Conservation (phyloP, 2,797 vertebrate genomes). For the Hirundo rustica region DNA sequence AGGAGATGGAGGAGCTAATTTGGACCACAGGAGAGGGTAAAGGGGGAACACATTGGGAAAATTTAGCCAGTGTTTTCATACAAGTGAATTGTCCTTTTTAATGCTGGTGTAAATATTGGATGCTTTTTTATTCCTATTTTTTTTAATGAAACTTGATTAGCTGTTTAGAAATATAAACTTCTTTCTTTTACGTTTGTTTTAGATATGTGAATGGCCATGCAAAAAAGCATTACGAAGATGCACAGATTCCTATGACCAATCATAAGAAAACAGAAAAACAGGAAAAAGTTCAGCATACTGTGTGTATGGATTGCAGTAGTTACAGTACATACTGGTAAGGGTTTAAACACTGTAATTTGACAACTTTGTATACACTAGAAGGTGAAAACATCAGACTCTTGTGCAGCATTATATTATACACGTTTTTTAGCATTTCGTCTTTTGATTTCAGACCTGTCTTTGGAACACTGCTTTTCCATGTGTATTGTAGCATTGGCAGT, state of each 20-base stretch:
- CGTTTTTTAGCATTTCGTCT: not conserved
- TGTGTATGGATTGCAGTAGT: constrained; percentile 99
- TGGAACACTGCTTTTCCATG: not conserved
- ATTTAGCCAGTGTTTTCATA: not conserved
- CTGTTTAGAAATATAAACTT: not conserved
- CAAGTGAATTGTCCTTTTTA: not conserved
- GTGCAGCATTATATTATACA: not conserved
- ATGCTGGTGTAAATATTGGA: not conserved
- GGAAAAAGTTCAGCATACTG: constrained; percentile 87
- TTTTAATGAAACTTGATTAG: not conserved
- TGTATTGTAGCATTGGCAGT: not conserved
- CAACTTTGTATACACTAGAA: not conserved
- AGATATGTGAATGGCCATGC: constrained; percentile 98
- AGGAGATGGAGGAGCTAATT: not conserved
- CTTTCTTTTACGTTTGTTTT: constrained; percentile 29
- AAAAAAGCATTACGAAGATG: constrained; percentile 98
- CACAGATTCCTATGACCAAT: constrained; percentile 78
- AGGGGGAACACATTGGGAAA: not conserved
- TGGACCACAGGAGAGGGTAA: not conserved
- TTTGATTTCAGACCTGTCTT: not conserved
- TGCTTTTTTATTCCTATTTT: not conserved
- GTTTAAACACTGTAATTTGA: not conserved
- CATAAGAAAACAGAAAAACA: constrained; percentile 88
- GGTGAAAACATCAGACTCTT: not conserved
- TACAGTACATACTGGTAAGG: constrained; percentile 96